Percentiles rank a stretch among this genome's conserved stretches.
Evolutionary conservation across 2,888 invertebrate genomes (phyloP).

Genomic region (Malthinus seriepunctatus): DNA sequence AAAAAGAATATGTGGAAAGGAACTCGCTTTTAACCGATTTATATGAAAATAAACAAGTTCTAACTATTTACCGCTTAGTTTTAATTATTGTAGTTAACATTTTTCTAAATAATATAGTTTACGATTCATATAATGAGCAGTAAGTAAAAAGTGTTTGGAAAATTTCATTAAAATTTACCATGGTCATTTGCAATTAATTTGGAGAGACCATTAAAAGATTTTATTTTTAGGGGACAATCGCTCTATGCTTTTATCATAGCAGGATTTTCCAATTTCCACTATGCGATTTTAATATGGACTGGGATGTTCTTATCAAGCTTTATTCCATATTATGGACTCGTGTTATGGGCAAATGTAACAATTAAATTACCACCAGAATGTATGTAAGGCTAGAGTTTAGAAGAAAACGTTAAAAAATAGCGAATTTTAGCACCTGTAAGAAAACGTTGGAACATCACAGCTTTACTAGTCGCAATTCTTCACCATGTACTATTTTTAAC

Average conservation of each 20-base stretch:
- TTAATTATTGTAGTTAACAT: conserved; percentile 74
- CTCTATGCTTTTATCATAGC: conserved; percentile 61
- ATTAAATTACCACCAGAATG: conserved; percentile 46
- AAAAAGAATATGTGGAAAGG: conserved; percentile 70
- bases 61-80: conserved; percentile 84
- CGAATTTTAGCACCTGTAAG: too few species aligned
- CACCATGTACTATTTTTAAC: not conserved
- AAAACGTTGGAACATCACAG: not conserved
- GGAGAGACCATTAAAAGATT: too few species aligned
- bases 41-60: conserved; percentile 75
- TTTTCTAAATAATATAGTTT: conserved; percentile 70
- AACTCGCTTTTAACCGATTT: conserved; percentile 82
- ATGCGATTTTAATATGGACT: conserved; percentile 61
- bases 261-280: conserved; percentile 64
- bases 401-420: too few species aligned
- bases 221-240: conserved; percentile 58
- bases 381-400: conserved; percentile 31
- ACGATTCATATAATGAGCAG: too few species aligned
- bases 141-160: too few species aligned
- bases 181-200: too few species aligned
- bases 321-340: conserved; percentile 53
- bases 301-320: conserved; percentile 55
- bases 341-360: conserved; percentile 56
- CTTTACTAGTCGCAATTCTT: not conserved
- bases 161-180: too few species aligned